Base-by-base conservation (phyloP, 2,888 invertebrate species). In the Orchesella flavescens region DNA sequence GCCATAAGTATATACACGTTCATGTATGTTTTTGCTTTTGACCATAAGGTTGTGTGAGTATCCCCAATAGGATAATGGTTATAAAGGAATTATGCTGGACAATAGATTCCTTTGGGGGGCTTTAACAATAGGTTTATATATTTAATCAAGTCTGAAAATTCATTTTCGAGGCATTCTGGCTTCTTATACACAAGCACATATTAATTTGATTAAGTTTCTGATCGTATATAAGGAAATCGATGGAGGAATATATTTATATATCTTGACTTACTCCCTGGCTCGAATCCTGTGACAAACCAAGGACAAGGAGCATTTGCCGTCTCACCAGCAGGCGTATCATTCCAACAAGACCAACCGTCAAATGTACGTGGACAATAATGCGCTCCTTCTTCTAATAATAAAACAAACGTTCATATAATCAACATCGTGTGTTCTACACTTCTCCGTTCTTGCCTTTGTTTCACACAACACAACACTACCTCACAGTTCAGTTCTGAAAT, bases 281-380 rank as follows among this genome's bases (percentile, higher is more conserved):
- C 88, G 79, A 90, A 90, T 77, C 90, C 90, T 10, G 87, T 86
- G 17, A 89, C 87, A 78, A 89, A 89, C 71, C 82, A 78, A 10
- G 90, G 90, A 83, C 90, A 90, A 7, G 87, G 87, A 4, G 89
- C 89, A 84, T 84, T 88, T 0, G 90, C 90, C 7, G 88, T 89
- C 17, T 87, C 85, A 10, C 90, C 90, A 15, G 91, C 90, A 23
- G 88, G 80, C 0, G 91, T 91, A 66, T 90, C 89, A 79, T 90
- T 90, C 90, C 91, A 91, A 78, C 91, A 91, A 23, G 90, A 89
- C 90, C 90, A 91, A 2, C 90, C 90, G 85, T 91, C 91, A 89
- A 90, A 91, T 2, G 89, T 89, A 65, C 87, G 77, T 5, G 89
- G 89, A 82, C 90, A 90, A 69, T 85, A 89, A 34, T 17, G 61